phyloP scores from a whole-genome alignment of 2,113 vertebrate genomes.

The Sakesphorus luctuosus region DNA sequence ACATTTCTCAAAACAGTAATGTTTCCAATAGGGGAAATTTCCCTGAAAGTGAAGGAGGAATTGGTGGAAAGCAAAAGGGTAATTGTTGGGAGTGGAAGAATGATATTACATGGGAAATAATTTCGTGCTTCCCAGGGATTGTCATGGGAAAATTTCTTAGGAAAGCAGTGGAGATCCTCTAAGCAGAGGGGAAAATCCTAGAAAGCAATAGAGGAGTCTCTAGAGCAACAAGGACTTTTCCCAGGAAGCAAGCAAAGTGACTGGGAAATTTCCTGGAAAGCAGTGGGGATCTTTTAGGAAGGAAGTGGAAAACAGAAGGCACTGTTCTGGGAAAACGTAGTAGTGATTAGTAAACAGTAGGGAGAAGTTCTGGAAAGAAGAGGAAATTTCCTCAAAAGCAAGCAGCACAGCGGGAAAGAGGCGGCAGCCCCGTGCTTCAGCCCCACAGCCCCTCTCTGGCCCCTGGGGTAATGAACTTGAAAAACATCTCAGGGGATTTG shows the following conservation, averaged over 20 bases:
- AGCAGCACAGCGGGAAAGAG: accelerated
- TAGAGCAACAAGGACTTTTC: not conserved
- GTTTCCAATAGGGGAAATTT: not conserved
- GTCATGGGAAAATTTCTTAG: not conserved
- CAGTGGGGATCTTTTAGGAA: accelerated
- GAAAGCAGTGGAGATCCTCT: not conserved
- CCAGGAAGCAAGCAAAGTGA: not conserved
- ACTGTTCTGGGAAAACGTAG: not conserved
- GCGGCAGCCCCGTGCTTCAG: not conserved
- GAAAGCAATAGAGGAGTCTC: not conserved
- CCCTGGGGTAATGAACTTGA: not conserved
- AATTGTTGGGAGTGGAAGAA: not conserved
- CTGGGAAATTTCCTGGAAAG: not conserved
- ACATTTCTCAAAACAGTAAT: not conserved
- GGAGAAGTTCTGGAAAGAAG: not conserved
- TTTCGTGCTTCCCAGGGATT: not conserved
- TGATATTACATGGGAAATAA: not conserved
- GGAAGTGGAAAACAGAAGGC: not conserved
- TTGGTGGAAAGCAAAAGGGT: not conserved
- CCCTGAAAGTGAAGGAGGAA: not conserved
- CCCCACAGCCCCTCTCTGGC: accelerated
- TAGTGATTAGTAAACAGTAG: not conserved
- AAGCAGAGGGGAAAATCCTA: not conserved
- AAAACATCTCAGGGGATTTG: accelerated
- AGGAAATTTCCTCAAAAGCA: not conserved